Percentiles rank a stretch among this genome's conserved stretches.
These are phyloP conservation scores for Myotis planiceps DNA, from an alignment of 2,797 vertebrate genomes.

Conservation along the genomic window DNA sequence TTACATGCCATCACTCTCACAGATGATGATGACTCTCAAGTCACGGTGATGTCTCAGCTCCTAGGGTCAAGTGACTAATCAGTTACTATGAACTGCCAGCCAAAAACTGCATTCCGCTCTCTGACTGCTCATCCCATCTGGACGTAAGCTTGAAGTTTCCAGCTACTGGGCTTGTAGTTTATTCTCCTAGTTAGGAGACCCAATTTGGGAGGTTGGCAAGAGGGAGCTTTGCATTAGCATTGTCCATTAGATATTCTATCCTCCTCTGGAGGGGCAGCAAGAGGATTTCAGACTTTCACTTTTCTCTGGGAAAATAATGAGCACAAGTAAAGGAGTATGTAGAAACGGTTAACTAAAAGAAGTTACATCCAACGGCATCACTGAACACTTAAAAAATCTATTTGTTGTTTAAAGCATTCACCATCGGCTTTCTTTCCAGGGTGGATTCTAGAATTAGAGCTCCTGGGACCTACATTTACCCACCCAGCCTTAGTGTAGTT, in stretches of 20 bases:
- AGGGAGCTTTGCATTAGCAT: not conserved
- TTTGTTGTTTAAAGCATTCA: not conserved
- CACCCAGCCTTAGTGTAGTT: slow-evolving; percentile 69
- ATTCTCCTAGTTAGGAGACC: not conserved
- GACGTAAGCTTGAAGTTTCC: not conserved
- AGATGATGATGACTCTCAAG: not conserved
- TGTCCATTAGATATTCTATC: not conserved
- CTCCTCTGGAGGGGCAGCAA: not conserved
- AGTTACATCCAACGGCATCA: not conserved
- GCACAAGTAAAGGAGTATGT: not conserved
- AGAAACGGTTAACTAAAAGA: not conserved
- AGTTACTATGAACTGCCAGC: not conserved
- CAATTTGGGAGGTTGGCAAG: not conserved
- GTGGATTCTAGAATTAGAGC: slow-evolving; percentile 59
- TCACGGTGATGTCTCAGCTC: not conserved
- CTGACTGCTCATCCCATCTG: not conserved
- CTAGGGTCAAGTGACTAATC: not conserved
- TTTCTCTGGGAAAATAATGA: not conserved
- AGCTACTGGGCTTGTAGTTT: not conserved
- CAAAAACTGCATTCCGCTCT: not conserved
- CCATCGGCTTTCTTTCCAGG: slow-evolving; percentile 57
- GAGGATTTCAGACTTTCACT: not conserved
- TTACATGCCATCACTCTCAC: not conserved
- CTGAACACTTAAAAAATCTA: not conserved
- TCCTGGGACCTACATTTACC: slow-evolving; percentile 49